Conservation (phyloP, 2,797 vertebrate genomes). For the Phalloptychus januarius region DNA sequence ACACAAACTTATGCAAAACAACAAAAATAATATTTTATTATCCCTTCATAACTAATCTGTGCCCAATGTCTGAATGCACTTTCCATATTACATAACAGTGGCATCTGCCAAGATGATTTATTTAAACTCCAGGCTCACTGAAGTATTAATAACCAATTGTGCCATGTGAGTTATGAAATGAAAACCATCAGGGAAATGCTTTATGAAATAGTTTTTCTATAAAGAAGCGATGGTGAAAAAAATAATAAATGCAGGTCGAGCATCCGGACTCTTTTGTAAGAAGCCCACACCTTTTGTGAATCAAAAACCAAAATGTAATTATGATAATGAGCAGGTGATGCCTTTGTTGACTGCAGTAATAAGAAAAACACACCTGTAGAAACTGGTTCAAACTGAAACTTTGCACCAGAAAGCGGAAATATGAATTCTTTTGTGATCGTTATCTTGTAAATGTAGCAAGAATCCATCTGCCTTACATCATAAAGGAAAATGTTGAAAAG, state of each 20-base stretch:
- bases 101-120: background rate
- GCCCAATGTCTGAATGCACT: background rate
- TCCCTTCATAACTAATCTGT: no score
- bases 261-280: background rate
- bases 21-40: background rate
- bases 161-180: background rate
- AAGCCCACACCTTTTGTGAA: background rate
- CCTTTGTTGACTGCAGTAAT: background rate
- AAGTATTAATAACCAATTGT: background rate
- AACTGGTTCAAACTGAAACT: background rate
- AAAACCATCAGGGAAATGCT: background rate
- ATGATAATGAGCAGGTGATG: background rate
- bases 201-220: background rate
- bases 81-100: background rate
- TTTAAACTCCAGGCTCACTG: background rate
- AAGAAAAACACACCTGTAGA: conserved; percentile 1
- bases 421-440: background rate
- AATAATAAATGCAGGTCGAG: background rate
- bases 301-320: background rate
- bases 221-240: background rate
- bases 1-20: background rate
- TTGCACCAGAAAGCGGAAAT: background rate
- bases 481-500: background rate
- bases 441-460: conserved; percentile 5
- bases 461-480: background rate